phyloP scores from a whole-genome alignment of 2,797 vertebrate genomes.

The Limnodromus scolopaceus region DNA sequence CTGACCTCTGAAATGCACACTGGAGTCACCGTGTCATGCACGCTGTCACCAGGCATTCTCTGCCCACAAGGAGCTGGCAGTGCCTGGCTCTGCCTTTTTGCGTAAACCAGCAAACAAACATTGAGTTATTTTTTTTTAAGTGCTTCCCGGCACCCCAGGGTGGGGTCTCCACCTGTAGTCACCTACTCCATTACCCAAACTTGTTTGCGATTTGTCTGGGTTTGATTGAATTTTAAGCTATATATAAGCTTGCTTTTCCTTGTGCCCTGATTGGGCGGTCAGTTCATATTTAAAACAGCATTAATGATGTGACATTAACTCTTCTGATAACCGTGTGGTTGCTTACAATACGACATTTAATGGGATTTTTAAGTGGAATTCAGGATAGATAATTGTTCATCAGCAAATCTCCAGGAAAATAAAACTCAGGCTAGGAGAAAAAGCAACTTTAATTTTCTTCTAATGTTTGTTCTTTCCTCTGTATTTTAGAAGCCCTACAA shows the following conservation, averaged over 20 bases:
- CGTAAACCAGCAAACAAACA: background rate
- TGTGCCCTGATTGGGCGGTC: background rate
- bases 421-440: background rate
- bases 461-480: background rate
- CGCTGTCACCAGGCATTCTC: rapidly evolving
- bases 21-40: rapidly evolving
- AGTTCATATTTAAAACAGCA: background rate
- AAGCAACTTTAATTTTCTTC: background rate
- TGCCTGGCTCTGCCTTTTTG: background rate
- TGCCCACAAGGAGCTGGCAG: background rate
- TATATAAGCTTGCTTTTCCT: background rate
- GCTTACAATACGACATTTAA: background rate
- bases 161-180: background rate
- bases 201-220: background rate
- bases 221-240: background rate
- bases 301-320: background rate
- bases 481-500: background rate
- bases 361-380: background rate
- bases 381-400: background rate
- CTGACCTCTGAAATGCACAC: background rate
- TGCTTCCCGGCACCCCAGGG: background rate
- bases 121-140: background rate
- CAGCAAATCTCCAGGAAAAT: background rate
- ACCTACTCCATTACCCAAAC: background rate
- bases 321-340: background rate